Base-by-base conservation (phyloP, 2,113 vertebrate genomes). In the Lonchura striata region DNA sequence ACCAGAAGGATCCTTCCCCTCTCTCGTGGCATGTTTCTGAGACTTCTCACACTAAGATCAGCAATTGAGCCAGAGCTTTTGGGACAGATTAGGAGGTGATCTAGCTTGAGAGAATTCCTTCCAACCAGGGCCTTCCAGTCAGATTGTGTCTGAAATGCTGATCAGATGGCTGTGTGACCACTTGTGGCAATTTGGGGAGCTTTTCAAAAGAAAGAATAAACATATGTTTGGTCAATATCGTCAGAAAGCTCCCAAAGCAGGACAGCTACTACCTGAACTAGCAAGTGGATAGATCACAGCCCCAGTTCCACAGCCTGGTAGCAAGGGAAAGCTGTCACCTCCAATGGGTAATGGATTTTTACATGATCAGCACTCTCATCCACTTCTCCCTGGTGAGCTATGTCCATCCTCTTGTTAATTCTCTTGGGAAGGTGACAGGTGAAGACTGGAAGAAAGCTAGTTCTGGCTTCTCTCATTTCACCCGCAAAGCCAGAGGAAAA, bases 1-100 rank as follows among this genome's bases (percentile, higher is more conserved):
- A 83, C 13, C 18, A 66, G 19, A 47, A 86, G 39, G 52, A 71
- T 15, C 8, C 24, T 44, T 27, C 27, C 42, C 14, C 30, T 65
- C 42, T 30, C 31, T 53, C 0, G 0, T 14, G 37, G 25, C 39
- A 71, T 0, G 0, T 61, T 76, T 61, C 53, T 63, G 49, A 93
- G 57, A 28, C 39, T 63, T 91, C 81, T 81, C 44, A 64, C 63
- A 33, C 25, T 12, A 47, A 35, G 10, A 84, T 27, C 74, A 84
- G 31, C 63, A 89, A 50, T 14, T 21, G 7, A 78, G 33, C 22
- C 30, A 88, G 65, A 68, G 46, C 6, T 81, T 78, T 42, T 35
- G 15, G 56, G 46, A 16, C 17, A 87, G 65, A 65, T 39, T 24
- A 74, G 23, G 21, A 57, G 22, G 13, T n/a, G 53, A 80, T 30